A percentile compares a stretch with the other conserved stretches of the same genome.
These are phyloP conservation scores for Onychomys arenicola DNA, from an alignment of 2,797 vertebrate genomes.

Conservation along the genomic window DNA sequence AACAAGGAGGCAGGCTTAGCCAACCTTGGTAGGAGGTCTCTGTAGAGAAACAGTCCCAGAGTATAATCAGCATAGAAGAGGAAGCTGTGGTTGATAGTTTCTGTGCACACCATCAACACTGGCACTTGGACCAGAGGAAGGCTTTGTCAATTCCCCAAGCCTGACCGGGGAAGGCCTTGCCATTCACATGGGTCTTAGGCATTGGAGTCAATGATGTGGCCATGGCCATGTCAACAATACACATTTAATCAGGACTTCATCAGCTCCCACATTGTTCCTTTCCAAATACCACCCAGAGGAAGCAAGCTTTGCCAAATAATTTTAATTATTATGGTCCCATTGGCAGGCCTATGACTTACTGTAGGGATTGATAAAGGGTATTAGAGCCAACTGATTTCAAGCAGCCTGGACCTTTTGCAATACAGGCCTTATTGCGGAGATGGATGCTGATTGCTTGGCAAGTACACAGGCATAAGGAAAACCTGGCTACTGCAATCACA, in stretches of 20 bases:
- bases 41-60: background rate
- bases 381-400: constrained; percentile 44
- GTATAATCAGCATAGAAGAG: background rate
- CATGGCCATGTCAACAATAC: background rate
- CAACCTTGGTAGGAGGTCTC: background rate
- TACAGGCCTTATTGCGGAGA: constrained; percentile 9
- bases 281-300: background rate
- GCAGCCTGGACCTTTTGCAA: constrained; percentile 55
- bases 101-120: background rate
- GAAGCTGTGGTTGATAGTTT: background rate
- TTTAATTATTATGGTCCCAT: constrained; percentile 31
- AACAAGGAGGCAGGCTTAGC: background rate
- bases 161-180: background rate
- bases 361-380: constrained; percentile 29
- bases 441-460: constrained; percentile 21
- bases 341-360: constrained; percentile 23
- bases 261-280: background rate
- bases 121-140: background rate
- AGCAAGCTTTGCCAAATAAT: constrained; percentile 50
- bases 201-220: background rate
- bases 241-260: background rate
- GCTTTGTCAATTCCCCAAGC: background rate
- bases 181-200: background rate
- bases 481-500: background rate
- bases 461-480: background rate